Evolutionary conservation across 2,113 vertebrate genomes (phyloP), one percentile per base, ranked within the genome.

Genomic region (Lichenostomus cassidix): DNA sequence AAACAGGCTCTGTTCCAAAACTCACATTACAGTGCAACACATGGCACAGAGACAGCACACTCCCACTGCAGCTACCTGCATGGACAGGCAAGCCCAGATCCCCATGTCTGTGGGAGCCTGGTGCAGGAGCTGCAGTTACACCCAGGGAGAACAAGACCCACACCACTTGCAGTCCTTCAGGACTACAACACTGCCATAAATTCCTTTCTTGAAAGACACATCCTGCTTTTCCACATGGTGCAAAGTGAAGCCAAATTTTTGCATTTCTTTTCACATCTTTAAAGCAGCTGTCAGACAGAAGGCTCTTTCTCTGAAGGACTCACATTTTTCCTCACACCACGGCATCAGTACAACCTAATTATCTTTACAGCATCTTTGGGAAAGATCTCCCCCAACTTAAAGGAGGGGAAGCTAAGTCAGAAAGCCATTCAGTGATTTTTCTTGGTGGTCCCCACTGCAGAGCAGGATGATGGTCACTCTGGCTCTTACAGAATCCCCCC

Each of bases 241-340:
- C 64, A 67, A 92, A 83, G n/a, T 3, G 9, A 87, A 92, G 94
- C 87, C 91, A 94, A 67, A 82, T 47, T 64, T 79, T 41, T 82
- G 47, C n/a, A 49, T 79, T 87, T 67, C 74, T 82, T 89, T 60
- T 62, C 47, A 39, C 79, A 88, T 80, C 79, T 85, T 91, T 92
- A 80, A 89, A 92, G 84, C 93, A 96, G 67, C 84, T 91, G 70
- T 82, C 78, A 89, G 85, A 70, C 33, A 64, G 71, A 87, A 83
- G 41, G 33, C 33, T 74, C 42, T 58, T 53, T 92, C 81, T 83
- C 71, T 56, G 59, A 59, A 67, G 52, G 24, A 50, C 52, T 90
- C 35, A 42, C 12, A 33, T 1, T 0, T 63, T 69, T 20, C 42
- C 27, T 79, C 42, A 73, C 25, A 41, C 25, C 65, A 59, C 42